These are phyloP conservation scores for Aporophyla lueneburgensis DNA, from an alignment of 2,888 invertebrate genomes.

Conservation along the genomic window DNA sequence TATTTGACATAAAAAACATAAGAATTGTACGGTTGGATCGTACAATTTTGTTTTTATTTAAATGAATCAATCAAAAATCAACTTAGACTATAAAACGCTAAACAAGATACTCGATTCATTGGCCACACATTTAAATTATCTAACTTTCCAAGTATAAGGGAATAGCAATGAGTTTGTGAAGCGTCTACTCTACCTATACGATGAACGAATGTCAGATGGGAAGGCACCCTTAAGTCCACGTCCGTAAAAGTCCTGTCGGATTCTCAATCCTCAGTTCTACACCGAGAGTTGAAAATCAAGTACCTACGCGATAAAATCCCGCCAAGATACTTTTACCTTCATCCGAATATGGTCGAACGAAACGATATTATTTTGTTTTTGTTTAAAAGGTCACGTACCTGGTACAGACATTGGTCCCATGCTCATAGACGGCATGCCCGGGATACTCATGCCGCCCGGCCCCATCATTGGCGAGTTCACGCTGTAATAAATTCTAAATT, in stretches of 20 bases:
- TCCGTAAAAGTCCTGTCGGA: too few relatives aligned
- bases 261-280: too few relatives aligned
- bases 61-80: too few relatives aligned
- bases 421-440: constrained; percentile 86
- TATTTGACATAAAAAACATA: too few relatives aligned
- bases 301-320: too few relatives aligned
- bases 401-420: constrained; percentile 90
- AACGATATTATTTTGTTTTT: not conserved
- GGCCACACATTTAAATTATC: not conserved
- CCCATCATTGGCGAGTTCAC: constrained; percentile 89
- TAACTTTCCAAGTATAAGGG: not conserved
- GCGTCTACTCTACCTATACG: too few relatives aligned
- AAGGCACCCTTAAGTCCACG: too few relatives aligned
- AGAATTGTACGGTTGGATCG: too few relatives aligned
- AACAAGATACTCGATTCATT: not conserved
- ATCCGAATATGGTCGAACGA: not conserved
- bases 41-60: too few relatives aligned
- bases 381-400: constrained; percentile 72
- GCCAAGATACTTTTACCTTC: too few relatives aligned
- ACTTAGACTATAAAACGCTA: not conserved
- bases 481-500: constrained; percentile 67
- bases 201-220: too few relatives aligned
- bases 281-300: too few relatives aligned
- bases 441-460: constrained; percentile 85
- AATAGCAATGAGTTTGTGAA: not conserved